Conservation (phyloP, 2,888 invertebrate genomes). For the Callimorpha dominula region DNA sequence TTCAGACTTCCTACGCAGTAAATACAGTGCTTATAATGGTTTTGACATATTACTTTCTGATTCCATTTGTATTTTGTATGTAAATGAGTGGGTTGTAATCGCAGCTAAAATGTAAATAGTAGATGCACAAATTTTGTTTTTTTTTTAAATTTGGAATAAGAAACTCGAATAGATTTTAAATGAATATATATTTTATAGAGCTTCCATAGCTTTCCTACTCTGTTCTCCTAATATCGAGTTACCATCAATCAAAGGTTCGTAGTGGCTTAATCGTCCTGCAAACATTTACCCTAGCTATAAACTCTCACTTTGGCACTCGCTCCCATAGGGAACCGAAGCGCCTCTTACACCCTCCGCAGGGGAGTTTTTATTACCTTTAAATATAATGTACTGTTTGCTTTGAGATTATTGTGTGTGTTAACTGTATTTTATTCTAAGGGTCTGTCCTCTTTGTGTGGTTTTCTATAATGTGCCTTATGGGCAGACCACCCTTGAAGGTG, state of each 20-base stretch:
- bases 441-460: background rate
- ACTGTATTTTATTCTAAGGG: conserved; percentile 20
- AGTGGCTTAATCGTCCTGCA: conserved; percentile 77
- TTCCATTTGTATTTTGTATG: too few relatives aligned
- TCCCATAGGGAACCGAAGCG: conserved; percentile 37
- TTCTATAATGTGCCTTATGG: conserved; percentile 16
- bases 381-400: conserved; percentile 24
- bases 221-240: conserved; percentile 62
- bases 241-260: conserved; percentile 77
- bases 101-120: background rate
- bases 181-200: background rate
- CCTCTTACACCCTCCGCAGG: conserved; percentile 21
- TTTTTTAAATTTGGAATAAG: background rate
- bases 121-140: background rate
- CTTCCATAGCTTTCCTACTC: conserved; percentile 51
- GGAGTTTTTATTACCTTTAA: conserved; percentile 30
- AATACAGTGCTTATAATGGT: too few relatives aligned
- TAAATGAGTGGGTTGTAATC: too few relatives aligned
- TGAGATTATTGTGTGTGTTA: conserved; percentile 20
- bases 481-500: conserved; percentile 18
- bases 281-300: conserved; percentile 78
- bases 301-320: conserved; percentile 72
- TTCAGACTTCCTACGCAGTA: too few relatives aligned
- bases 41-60: too few relatives aligned
- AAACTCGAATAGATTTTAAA: background rate